A percentile compares a stretch with the other conserved stretches of the same genome.
These are phyloP conservation scores for Prosapia bicincta DNA, from an alignment of 2,888 invertebrate species.

Conservation along the genomic window DNA sequence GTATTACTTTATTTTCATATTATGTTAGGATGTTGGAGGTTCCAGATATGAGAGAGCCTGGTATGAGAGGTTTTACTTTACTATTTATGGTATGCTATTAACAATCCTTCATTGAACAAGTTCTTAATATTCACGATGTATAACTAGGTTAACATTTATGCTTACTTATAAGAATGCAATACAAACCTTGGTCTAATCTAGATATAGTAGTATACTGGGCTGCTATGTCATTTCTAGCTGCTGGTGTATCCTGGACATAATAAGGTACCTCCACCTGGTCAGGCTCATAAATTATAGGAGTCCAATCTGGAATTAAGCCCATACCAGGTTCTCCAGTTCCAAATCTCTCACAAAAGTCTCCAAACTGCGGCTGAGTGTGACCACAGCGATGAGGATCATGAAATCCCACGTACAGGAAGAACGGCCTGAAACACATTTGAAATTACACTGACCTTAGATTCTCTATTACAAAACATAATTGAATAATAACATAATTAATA, in stretches of 20 bases:
- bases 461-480: no score
- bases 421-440: conserved; percentile 61
- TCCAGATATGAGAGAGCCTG: no score
- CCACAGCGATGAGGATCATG: conserved; percentile 95
- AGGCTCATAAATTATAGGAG: conserved; percentile 83
- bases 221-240: conserved; percentile 76
- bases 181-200: conserved; percentile 79
- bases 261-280: conserved; percentile 79
- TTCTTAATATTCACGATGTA: no score
- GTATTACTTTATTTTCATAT: no score
- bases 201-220: conserved; percentile 92
- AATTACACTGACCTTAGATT: no score
- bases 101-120: no score
- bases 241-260: conserved; percentile 76
- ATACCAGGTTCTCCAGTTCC: conserved; percentile 83
- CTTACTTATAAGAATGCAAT: no score
- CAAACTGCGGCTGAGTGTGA: conserved; percentile 78
- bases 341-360: conserved; percentile 87
- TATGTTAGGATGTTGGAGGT: no score
- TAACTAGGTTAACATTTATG: no score
- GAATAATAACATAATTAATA: no score
- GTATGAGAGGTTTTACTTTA: no score
- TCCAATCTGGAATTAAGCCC: conserved; percentile 88
- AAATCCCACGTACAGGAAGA: conserved; percentile 84
- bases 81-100: no score